Evolutionary conservation across 2,797 vertebrate genomes (phyloP), one percentile per base, ranked within the genome.

Genomic region (Halcyon badia): DNA sequence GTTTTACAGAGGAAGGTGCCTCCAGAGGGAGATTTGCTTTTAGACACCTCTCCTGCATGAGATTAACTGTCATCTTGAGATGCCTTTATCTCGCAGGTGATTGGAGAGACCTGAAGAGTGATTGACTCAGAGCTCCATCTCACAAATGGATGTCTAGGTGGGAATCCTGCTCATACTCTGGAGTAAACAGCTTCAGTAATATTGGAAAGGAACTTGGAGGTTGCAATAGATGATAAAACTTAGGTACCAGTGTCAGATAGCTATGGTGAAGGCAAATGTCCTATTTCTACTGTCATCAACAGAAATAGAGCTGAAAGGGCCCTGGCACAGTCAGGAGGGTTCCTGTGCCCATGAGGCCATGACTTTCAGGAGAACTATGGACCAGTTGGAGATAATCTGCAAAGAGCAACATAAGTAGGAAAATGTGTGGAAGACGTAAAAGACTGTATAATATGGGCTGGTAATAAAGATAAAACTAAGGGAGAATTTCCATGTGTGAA

Each of bases 1-100:
- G 18, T 30, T 41, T 21, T 35, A 3, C 2, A 15, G 8, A 11
- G 5, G 5, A 37, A 76, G 4, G 31, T 3, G 7, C 3, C 39
- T 71, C 49, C 78, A 68, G 58, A 30, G 48, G 10, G 33, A 49
- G 3, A 12, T 71, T 46, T 66, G 24, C 13, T 19, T 66, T 88
- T 42, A 37, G 42, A 42, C 14, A 49, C 12, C 17, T 64, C 51
- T 66, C 37, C 31, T 71, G n/a, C 19, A 21, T 49, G 51, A 37
- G 46, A 14, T 11, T 8, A 52, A 2, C 30, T 52, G 8, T 52
- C 14, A 11, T 8, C 52, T 9, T 12, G 52, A 57, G 33, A 21
- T 48, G 39, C 3, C 11, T 78, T 75, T 71, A 16, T 49, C 51
- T 92, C 30, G 46, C 35, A 28, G 6, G 22, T 31, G 49, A 57